Conservation (phyloP, 37 sponge, comb jelly and placozoan genomes). For the Eunapius fragilis region DNA sequence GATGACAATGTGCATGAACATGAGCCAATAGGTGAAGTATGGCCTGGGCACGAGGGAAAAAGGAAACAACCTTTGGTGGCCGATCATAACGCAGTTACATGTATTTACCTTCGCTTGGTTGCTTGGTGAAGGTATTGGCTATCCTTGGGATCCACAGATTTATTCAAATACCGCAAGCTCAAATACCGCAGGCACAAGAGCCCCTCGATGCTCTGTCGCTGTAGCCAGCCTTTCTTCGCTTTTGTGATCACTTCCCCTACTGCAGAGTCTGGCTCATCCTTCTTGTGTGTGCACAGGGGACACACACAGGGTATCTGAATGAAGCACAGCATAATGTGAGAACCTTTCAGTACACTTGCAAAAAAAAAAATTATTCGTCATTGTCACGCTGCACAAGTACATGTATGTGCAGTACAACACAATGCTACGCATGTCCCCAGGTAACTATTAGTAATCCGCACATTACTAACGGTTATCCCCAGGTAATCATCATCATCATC, state of each 20-base stretch:
- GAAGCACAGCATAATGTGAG: constrained; percentile 7
- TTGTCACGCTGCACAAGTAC: no score
- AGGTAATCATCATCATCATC: no score
- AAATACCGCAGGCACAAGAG: neutral
- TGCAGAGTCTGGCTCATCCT: neutral
- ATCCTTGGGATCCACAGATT: neutral
- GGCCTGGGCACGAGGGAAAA: constrained; percentile 38
- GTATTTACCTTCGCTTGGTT: neutral
- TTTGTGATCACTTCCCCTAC: neutral
- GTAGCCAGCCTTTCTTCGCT: neutral
- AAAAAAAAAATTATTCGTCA: no score
- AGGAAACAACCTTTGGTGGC: no score
- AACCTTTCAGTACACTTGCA: neutral
- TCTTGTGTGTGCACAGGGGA: constrained; percentile 5
- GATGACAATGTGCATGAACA: constrained; percentile 77
- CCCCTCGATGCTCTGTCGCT: neutral
- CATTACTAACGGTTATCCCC: no score
- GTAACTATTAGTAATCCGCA: no score
- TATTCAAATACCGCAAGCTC: neutral
- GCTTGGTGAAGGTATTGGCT: neutral
- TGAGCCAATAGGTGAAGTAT: constrained; percentile 93
- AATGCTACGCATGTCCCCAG: no score
- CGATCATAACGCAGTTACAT: no score
- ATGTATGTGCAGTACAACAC: no score
- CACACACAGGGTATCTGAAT: neutral